Percentiles rank a stretch among this genome's conserved stretches.
Conservation (phyloP, 2,797 vertebrate genomes). For the Sebastes hopkinsi region DNA sequence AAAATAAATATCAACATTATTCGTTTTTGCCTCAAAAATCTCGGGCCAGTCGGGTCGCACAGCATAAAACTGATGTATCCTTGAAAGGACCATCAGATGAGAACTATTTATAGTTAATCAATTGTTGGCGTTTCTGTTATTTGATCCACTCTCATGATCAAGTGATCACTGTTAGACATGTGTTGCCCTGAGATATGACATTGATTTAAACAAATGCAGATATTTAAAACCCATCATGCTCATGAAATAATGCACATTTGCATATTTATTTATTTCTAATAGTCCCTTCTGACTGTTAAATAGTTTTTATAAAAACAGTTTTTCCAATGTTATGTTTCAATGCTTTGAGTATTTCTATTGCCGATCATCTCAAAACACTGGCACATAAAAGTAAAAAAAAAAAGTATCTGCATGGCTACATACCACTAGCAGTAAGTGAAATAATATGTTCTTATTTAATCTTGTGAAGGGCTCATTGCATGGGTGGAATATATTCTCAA, state of each 20-base stretch:
- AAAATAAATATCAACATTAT: not conserved
- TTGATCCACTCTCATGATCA: not conserved
- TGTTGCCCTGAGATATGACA: not conserved
- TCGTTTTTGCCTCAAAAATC: not conserved
- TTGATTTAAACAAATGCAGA: not conserved
- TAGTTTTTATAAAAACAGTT: not conserved
- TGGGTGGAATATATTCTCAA: no score
- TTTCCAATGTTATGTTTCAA: no score
- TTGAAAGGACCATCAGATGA: not conserved
- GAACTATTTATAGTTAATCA: not conserved
- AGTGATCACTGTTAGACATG: not conserved
- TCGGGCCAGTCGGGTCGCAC: rapidly evolving
- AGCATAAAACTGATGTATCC: not conserved
- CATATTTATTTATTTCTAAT: not conserved
- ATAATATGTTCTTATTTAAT: not conserved
- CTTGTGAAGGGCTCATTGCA: no score
- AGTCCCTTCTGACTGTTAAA: not conserved
- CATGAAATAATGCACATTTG: not conserved
- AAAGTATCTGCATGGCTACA: not conserved
- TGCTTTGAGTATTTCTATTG: not conserved
- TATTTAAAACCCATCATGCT: not conserved
- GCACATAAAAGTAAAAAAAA: not conserved
- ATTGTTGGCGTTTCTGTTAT: not conserved
- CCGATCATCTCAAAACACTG: not conserved
- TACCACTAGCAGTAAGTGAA: not conserved